Evolutionary conservation across 1,140 invertebrate genomes (phyloP).

Genomic region (Fopius arisanus): DNA sequence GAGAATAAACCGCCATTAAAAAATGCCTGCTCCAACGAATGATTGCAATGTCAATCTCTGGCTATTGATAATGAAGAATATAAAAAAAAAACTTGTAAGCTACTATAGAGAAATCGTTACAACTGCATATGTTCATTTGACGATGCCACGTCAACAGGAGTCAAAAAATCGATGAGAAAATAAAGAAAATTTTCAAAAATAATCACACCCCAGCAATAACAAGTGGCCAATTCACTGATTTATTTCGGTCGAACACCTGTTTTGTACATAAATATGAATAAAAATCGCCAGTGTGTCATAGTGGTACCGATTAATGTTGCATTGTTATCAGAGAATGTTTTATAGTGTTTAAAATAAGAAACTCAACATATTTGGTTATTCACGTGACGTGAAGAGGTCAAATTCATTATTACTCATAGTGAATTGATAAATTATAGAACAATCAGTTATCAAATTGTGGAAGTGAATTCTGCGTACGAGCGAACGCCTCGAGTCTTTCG

Average conservation of each 20-base stretch:
- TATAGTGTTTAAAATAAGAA: conserved; percentile 30
- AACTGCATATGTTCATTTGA: conserved; percentile 10
- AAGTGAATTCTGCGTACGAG: conserved; percentile 24
- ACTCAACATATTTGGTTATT: conserved; percentile 24
- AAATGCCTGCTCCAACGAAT: conserved; percentile 12
- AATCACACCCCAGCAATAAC: background rate
- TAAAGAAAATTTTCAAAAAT: background rate
- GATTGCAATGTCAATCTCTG: background rate
- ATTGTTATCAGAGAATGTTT: conserved; percentile 28
- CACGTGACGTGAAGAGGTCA: background rate
- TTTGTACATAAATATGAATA: conserved; percentile 30
- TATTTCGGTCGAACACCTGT: background rate
- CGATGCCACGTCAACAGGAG: conserved; percentile 3
- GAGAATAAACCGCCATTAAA: background rate
- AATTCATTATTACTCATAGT: conserved; percentile 30
- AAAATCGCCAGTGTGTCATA: conserved; percentile 28
- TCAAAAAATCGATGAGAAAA: background rate
- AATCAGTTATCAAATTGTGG: conserved; percentile 1
- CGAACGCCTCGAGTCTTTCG: conserved; percentile 24
- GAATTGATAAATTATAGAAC: conserved; percentile 9
- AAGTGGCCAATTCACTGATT: background rate
- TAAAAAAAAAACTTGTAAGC: conserved; percentile 1
- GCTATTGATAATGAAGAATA: background rate
- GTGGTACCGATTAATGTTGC: conserved; percentile 34
- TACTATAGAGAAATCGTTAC: background rate